Evolutionary conservation across 2,797 vertebrate species (phyloP), one percentile per base, ranked within the genome.

Genomic region (Bryconaethiops microstoma): DNA sequence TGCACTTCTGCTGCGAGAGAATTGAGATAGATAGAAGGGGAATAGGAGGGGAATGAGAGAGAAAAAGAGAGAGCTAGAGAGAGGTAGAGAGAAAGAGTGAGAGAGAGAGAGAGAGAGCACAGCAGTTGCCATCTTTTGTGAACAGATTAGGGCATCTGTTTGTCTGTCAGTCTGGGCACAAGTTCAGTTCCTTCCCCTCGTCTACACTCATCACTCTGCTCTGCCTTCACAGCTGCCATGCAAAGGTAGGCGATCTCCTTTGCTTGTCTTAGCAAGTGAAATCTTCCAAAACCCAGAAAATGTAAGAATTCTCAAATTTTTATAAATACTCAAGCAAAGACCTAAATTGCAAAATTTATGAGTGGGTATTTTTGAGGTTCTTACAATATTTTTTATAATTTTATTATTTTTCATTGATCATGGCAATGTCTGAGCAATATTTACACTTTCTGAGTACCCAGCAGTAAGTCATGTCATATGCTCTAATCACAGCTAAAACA

Each of bases 131-230:
- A 45, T 25, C 42, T 75, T 45, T 60, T 70, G 57, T 77, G 69
- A 39, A 73, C 65, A 57, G 76, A 83, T 74, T 83, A 63, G 67
- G 48, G 74, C 40, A 54, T 74, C 69, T 77, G 23, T 83, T 59
- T 74, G 42, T 67, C 42, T 74, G 42, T 73, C 52, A 60, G 73
- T 80, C 71, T 75, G 52, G 70, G 35, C 55, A 80, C 39, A 60
- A 40, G 67, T n/a, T 62, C 55, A 19, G 42, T 45, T 55, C 21
- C 19, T 69, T 63, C 42, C 16, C 71, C 70, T 80, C 59, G 52
- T 74, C 73, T 21, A 23, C 40, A 72, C 60, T 39, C 65, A 71
- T 77, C 78, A 77, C 52, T 55, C 76, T 13, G 74, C 23, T 25
- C 48, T 16, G 29, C 62, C 67, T 74, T 13, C n/a, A 35, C 78